These are phyloP conservation scores for Polypedilum pembai DNA, from an alignment of 1,140 invertebrate species.

Conservation along the genomic window DNA sequence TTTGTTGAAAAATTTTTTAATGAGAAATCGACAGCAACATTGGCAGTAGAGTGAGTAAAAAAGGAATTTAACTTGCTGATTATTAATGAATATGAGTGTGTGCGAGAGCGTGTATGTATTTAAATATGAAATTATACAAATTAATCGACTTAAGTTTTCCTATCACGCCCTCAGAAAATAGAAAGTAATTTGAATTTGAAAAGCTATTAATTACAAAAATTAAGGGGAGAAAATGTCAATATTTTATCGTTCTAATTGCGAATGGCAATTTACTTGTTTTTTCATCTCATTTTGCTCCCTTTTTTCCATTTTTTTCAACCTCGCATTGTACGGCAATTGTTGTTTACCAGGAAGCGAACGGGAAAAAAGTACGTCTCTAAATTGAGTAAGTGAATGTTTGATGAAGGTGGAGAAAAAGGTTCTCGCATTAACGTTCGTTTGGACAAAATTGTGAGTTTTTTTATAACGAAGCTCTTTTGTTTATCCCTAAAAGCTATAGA, in stretches of 20 bases:
- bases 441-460: neutral
- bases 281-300: neutral
- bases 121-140: conserved; percentile 22
- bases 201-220: conserved; percentile 8
- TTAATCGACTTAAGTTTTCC: conserved; percentile 2
- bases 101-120: neutral
- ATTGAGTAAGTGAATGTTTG: neutral
- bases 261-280: neutral
- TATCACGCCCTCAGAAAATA: neutral
- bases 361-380: neutral
- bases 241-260: conserved; percentile 14
- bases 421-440: neutral
- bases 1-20: neutral
- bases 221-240: conserved; percentile 15
- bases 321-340: no score
- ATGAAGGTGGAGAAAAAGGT: neutral
- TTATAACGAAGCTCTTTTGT: neutral
- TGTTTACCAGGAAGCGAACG: no score
- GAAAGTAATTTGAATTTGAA: conserved; percentile 27
- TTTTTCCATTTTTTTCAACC: neutral
- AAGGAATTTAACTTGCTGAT: no score
- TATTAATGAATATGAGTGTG: neutral
- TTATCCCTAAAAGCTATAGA: neutral
- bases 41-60: neutral
- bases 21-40: neutral